Base-by-base conservation (phyloP, 2,797 vertebrate genomes). In the Schizothorax lantsangensis region DNA sequence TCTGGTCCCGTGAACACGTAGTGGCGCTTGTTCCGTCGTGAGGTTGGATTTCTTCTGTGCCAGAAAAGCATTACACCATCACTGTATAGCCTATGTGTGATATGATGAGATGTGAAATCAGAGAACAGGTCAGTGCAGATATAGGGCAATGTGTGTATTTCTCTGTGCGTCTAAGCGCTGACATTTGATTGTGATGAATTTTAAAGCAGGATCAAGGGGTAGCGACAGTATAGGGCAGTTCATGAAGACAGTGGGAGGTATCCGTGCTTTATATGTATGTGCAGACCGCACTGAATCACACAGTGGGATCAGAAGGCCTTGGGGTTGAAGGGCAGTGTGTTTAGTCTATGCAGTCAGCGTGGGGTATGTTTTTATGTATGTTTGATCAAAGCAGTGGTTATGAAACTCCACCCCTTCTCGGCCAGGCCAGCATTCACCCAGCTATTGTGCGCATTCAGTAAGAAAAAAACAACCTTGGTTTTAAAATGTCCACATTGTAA, bases 321-420 rank as follows among this genome's bases (percentile, higher is more conserved):
- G 68, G 47, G 87, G 81, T 79, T 83, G 66, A 74, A 87, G 77
- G 57, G 59, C 33, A 72, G 72, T 59, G 85, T 62, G 88, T 83
- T 79, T 59, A 79, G 82, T 72, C 40, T 54, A 33, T 59, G 62
- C 33, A 45, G 30, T 80, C 21, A 38, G 59, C 26, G 47, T 69
- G 57, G 62, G 43, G 40, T 66, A 26, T 84, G 26, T 74, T 73
- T 62, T 45, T 84, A 49, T 84, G 57, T 77, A 36, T 77, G 57
- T 78, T 21, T 84, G 45, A 84, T 84, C 83, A 84, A 78, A 78
- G 83, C 73, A 36, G 57, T 74, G 30, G 21, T 77, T 77, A 64
- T 77, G 23, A 64, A 49, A 49, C 43, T 43, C 71, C 21, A 15
- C 40, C 38, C 43, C 57, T n/a, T 43, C 69, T 59, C 10, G 11